phyloP scores from a whole-genome alignment of 1,140 invertebrate genomes.

The Choristoneura fumiferana region DNA sequence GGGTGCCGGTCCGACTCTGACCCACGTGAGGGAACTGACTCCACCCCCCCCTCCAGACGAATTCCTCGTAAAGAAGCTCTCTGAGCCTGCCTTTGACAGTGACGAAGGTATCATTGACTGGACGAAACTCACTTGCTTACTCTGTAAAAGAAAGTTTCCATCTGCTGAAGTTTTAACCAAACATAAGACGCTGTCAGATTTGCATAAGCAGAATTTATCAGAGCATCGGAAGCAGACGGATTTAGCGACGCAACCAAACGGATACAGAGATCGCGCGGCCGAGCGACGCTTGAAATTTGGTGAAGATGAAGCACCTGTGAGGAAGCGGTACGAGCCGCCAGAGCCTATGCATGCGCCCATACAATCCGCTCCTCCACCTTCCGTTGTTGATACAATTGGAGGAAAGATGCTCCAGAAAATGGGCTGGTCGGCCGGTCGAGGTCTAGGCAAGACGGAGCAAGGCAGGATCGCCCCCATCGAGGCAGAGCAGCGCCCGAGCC shows the following conservation, averaged over 20 bases:
- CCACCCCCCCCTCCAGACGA: conserved; percentile 78
- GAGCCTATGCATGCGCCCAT: conserved; percentile 78
- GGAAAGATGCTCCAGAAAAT: conserved; percentile 97
- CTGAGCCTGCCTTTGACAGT: conserved; percentile 39
- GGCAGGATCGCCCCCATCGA: conserved; percentile 96
- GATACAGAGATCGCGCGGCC: conserved; percentile 95
- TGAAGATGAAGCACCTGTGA: conserved; percentile 88
- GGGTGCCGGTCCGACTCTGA: conserved; percentile 81
- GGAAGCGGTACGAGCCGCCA: conserved; percentile 81
- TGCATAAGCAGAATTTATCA: conserved; percentile 96
- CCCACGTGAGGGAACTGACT: conserved; percentile 55
- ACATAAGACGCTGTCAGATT: conserved; percentile 95
- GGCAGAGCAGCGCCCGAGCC: conserved; percentile 81
- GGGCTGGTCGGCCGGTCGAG: conserved; percentile 98
- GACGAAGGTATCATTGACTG: conserved; percentile 88
- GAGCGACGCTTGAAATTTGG: conserved; percentile 97
- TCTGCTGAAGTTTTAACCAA: conserved; percentile 93
- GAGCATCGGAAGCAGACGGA: conserved; percentile 79
- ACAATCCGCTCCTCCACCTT: conserved; percentile 74
- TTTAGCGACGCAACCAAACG: conserved; percentile 75
- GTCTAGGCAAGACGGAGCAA: conserved; percentile 94
- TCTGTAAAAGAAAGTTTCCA: conserved; percentile 97
- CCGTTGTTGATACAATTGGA: conserved; percentile 87
- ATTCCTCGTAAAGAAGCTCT: conserved; percentile 69
- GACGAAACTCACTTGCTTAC: conserved; percentile 93